These are phyloP conservation scores for Mallotus villosus DNA, from an alignment of 2,797 vertebrate species.

Conservation along the genomic window DNA sequence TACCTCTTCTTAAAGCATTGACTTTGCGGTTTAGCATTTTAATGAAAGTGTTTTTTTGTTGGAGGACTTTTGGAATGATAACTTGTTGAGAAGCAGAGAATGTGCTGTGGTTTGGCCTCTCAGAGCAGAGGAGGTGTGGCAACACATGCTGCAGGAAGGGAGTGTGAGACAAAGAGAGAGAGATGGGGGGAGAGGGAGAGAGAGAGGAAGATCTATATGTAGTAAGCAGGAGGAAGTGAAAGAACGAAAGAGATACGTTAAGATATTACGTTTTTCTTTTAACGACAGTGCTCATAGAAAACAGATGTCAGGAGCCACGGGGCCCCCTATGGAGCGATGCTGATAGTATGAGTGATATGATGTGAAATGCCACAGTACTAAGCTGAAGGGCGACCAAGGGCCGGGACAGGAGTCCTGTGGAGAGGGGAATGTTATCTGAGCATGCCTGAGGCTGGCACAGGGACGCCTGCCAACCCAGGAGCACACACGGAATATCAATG, in stretches of 20 bases:
- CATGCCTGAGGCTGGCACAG: conserved; percentile 50
- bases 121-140: not conserved
- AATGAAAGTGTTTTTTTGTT: too few species aligned
- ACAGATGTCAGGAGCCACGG: not conserved
- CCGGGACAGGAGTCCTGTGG: conserved; percentile 42
- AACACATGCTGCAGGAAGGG: not conserved
- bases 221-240: not conserved
- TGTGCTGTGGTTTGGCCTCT: not conserved
- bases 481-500: conserved; percentile 36
- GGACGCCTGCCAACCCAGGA: conserved; percentile 44
- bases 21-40: too few species aligned
- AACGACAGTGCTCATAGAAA: not conserved
- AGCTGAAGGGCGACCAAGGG: conserved; percentile 48
- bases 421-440: conserved; percentile 64
- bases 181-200: not conserved
- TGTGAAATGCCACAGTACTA: conserved; percentile 46
- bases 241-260: not conserved
- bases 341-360: conserved; percentile 49
- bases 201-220: not conserved
- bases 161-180: not conserved
- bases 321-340: conserved; percentile 22
- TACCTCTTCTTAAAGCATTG: too few species aligned
- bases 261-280: not conserved
- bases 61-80: too few species aligned
- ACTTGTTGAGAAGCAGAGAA: too few species aligned